Percentiles rank a stretch among this genome's conserved stretches.
These are phyloP conservation scores for Lithobius niger DNA, from an alignment of 1,140 invertebrate species.

Conservation along the genomic window DNA sequence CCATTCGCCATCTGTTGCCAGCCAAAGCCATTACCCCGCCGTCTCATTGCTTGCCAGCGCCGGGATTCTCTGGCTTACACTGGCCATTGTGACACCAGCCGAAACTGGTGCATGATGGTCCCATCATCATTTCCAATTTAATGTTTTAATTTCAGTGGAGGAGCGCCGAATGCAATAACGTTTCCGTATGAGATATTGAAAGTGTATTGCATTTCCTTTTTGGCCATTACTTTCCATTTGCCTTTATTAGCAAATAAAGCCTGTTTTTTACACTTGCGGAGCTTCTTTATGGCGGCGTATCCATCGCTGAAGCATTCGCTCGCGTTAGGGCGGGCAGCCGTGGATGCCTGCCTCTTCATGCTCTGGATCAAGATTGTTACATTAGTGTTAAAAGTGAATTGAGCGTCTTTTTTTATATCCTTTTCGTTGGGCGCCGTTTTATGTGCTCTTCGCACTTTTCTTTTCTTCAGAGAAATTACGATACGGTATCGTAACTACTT, in stretches of 20 bases:
- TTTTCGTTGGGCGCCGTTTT: too few species aligned
- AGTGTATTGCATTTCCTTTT: constrained; percentile 7
- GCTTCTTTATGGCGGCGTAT: neutral
- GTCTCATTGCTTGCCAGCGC: constrained; percentile 4
- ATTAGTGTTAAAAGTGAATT: too few species aligned
- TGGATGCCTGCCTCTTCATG: too few species aligned
- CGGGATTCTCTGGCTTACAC: neutral
- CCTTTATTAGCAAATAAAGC: constrained; percentile 7
- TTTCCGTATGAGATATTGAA: neutral
- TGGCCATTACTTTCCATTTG: constrained; percentile 4
- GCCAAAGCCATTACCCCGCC: neutral
- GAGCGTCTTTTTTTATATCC: too few species aligned
- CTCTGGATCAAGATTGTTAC: too few species aligned
- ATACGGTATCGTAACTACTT: too few species aligned
- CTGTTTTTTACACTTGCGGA: neutral
- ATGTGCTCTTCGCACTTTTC: too few species aligned
- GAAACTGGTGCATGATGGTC: constrained; percentile 4
- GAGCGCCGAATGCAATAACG: constrained; percentile 7
- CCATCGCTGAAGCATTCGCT: too few species aligned
- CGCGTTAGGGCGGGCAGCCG: too few species aligned
- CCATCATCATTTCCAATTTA: constrained; percentile 7
- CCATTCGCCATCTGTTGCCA: constrained; percentile 1
- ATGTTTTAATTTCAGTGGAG: constrained; percentile 5
- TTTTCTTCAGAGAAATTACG: too few species aligned
- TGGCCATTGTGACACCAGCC: neutral